Conservation (phyloP, 2,888 invertebrate species). For the Hypselothyrea guttata region DNA sequence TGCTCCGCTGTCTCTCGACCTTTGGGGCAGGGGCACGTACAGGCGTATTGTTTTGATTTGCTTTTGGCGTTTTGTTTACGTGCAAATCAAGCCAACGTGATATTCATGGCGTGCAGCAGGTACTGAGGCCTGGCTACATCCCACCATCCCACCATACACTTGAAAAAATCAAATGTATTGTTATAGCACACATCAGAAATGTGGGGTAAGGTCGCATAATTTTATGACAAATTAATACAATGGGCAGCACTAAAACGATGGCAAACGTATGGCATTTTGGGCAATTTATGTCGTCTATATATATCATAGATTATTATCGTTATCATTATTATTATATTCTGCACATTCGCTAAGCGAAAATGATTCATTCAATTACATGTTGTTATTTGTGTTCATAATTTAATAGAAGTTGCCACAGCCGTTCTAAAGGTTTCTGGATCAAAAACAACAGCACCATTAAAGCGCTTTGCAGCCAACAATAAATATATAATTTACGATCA, state of each 20-base stretch:
- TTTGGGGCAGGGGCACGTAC: slow-evolving; percentile 42
- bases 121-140: slow-evolving; percentile 26
- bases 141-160: slow-evolving; percentile 17
- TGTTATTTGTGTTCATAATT: slow-evolving; percentile 52
- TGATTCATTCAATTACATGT: slow-evolving; percentile 68
- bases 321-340: slow-evolving; percentile 61
- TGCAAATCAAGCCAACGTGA: slow-evolving; percentile 1
- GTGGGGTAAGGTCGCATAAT: slow-evolving; percentile 56
- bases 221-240: slow-evolving; percentile 76
- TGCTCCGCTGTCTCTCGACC: slow-evolving; percentile 33
- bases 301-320: slow-evolving; percentile 69
- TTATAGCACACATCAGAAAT: slow-evolving; percentile 31
- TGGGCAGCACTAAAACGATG: slow-evolving; percentile 29
- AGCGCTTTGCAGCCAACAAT: slow-evolving; percentile 34
- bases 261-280: slow-evolving; percentile 46
- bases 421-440: slow-evolving; percentile 53
- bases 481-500: slow-evolving; percentile 65
- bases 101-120: slow-evolving; percentile 42
- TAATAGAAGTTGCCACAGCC: slow-evolving; percentile 49
- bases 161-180: slow-evolving; percentile 30
- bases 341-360: slow-evolving; percentile 57
- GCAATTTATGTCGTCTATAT: slow-evolving; percentile 63
- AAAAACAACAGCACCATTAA: slow-evolving; percentile 31
- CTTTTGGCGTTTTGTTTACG: slow-evolving; percentile 43
- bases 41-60: slow-evolving; percentile 39